Evolutionary conservation across 2,888 invertebrate genomes (phyloP).

Genomic region (Cantharis rufa): DNA sequence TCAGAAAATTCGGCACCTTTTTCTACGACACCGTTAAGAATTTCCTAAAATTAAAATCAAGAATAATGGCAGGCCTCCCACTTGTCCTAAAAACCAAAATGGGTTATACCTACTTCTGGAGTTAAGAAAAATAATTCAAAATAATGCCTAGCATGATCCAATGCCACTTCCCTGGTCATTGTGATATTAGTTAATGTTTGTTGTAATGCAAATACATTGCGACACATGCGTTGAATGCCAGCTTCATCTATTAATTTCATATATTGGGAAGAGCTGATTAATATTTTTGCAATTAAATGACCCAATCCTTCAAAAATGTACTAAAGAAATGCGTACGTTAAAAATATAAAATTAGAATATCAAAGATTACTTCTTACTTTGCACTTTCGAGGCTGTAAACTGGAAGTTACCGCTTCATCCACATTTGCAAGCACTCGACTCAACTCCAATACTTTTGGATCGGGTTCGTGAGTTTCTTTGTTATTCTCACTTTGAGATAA

Average conservation of each 20-base stretch:
- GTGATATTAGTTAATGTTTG: conserved; percentile 86
- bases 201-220: conserved; percentile 83
- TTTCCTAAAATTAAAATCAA: conserved; percentile 65
- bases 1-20: conserved; percentile 87
- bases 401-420: conserved; percentile 76
- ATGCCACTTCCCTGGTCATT: conserved; percentile 76
- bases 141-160: conserved; percentile 88
- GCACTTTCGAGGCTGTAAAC: conserved; percentile 76
- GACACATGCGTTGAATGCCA: conserved; percentile 82
- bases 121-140: conserved; percentile 82
- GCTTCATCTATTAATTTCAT: conserved; percentile 80
- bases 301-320: conserved; percentile 92
- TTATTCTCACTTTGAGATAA: conserved; percentile 58
- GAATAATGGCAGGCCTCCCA: not conserved
- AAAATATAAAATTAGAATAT: not conserved
- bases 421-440: conserved; percentile 77
- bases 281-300: conserved; percentile 73
- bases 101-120: conserved; percentile 67
- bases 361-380: conserved; percentile 59
- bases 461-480: conserved; percentile 76
- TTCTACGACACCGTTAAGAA: conserved; percentile 80
- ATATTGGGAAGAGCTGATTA: conserved; percentile 80
- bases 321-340: conserved; percentile 56
- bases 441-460: conserved; percentile 75
- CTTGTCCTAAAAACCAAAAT: no score